These are phyloP conservation scores for Macrophya annulata DNA, from an alignment of 2,888 invertebrate species.

Conservation along the genomic window DNA sequence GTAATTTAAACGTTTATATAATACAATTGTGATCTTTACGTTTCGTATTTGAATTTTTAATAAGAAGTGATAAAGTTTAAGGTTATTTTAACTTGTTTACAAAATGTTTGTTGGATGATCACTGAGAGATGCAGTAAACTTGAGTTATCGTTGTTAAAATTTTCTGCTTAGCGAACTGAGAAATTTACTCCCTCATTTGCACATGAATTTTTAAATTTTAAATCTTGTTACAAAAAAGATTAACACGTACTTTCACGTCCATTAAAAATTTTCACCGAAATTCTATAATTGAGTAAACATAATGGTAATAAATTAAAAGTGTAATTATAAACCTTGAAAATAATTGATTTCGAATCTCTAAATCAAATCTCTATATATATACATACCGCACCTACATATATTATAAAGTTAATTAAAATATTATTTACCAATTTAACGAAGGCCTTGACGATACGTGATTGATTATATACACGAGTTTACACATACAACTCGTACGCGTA, in stretches of 20 bases:
- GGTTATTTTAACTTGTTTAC: not conserved
- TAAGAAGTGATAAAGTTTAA: not conserved
- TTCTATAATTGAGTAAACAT: not conserved
- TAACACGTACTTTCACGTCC: not conserved
- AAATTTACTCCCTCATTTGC: not conserved
- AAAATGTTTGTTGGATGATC: constrained; percentile 5
- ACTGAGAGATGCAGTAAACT: constrained; percentile 1
- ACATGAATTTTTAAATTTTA: not conserved
- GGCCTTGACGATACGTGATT: not conserved
- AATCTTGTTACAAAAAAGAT: not conserved
- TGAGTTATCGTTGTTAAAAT: constrained; percentile 15
- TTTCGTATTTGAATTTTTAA: not conserved
- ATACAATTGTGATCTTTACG: not conserved
- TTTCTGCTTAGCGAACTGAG: not conserved
- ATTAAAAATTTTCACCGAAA: not conserved
- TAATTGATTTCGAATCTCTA: no score
- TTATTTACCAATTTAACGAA: not conserved
- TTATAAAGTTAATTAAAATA: not conserved
- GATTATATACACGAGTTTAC: not conserved
- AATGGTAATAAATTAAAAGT: not conserved
- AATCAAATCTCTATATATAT: no score
- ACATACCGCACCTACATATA: no score
- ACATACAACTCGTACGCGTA: not conserved
- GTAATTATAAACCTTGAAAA: no score
- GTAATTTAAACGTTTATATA: not conserved